Evolutionary conservation across 2,113 vertebrate species (phyloP).

Genomic region (Alouatta palliata): DNA sequence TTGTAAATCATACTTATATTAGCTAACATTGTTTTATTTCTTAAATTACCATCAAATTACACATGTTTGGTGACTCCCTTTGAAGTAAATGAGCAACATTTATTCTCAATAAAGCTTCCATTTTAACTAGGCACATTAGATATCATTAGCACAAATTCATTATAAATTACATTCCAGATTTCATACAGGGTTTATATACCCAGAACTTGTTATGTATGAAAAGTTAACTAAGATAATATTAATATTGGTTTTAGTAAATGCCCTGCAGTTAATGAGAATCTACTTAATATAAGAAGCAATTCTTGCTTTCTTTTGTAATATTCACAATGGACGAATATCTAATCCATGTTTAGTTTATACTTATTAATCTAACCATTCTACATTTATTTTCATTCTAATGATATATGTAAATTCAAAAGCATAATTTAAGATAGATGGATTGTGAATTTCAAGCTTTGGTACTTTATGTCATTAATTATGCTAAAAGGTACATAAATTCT

Average conservation of each 20-base stretch:
- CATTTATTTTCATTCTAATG: slow-evolving; percentile 75
- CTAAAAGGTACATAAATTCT: slow-evolving; percentile 78
- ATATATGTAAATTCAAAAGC: slow-evolving; percentile 75
- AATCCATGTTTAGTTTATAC: slow-evolving; percentile 72
- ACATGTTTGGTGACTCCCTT: slow-evolving; percentile 80
- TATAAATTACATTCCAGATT: slow-evolving; percentile 84
- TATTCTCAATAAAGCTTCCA: slow-evolving; percentile 84
- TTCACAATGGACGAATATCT: slow-evolving; percentile 75
- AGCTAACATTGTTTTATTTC: slow-evolving; percentile 80
- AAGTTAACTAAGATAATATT: slow-evolving; percentile 85
- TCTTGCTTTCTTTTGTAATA: slow-evolving; percentile 75
- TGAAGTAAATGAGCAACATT: slow-evolving; percentile 86
- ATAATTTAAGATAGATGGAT: slow-evolving; percentile 79
- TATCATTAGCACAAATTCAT: slow-evolving; percentile 86
- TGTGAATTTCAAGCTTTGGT: slow-evolving; percentile 71
- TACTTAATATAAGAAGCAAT: slow-evolving; percentile 75
- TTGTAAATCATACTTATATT: slow-evolving; percentile 78
- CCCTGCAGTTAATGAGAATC: slow-evolving; percentile 77
- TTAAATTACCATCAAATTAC: slow-evolving; percentile 81
- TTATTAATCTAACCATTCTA: slow-evolving; percentile 72
- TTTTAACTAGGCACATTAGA: slow-evolving; percentile 84
- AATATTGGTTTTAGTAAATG: slow-evolving; percentile 85
- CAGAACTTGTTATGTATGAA: slow-evolving; percentile 80
- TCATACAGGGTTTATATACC: slow-evolving; percentile 84
- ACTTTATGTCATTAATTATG: slow-evolving; percentile 78